These are phyloP conservation scores for Eptesicus fuscus DNA, from an alignment of 2,113 vertebrate genomes.

Conservation along the genomic window DNA sequence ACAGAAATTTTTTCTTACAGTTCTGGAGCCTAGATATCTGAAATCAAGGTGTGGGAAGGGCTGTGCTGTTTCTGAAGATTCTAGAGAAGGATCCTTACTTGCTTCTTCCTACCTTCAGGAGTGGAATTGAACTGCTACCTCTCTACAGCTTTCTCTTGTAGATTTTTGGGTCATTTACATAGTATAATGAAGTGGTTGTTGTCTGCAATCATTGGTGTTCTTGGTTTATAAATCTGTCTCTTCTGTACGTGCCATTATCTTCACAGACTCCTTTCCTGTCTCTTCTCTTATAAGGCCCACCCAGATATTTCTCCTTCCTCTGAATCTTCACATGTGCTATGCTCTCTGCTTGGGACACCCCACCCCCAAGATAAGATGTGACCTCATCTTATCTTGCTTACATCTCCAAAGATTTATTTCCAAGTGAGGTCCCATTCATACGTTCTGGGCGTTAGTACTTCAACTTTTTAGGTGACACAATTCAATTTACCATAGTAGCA, in stretches of 20 bases:
- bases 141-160: not conserved
- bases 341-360: no score
- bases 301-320: no score
- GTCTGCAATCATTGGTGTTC: not conserved
- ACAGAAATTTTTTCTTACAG: not conserved
- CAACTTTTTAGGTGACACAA: not conserved
- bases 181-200: not conserved
- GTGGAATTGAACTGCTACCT: not conserved
- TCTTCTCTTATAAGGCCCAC: not conserved
- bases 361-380: not conserved
- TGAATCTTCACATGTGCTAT: no score
- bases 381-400: not conserved
- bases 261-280: not conserved
- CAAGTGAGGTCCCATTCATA: not conserved
- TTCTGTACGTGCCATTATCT: not conserved
- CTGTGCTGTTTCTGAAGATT: not conserved
- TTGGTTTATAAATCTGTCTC: not conserved
- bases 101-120: not conserved
- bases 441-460: not conserved
- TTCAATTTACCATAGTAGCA: not conserved
- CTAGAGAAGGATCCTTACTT: not conserved
- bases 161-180: not conserved
- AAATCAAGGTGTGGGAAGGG: not conserved
- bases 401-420: not conserved
- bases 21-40: not conserved